These are phyloP conservation scores for Diadumene lineata DNA, from an alignment of 92 coral and sea anemone species.

Conservation along the genomic window DNA sequence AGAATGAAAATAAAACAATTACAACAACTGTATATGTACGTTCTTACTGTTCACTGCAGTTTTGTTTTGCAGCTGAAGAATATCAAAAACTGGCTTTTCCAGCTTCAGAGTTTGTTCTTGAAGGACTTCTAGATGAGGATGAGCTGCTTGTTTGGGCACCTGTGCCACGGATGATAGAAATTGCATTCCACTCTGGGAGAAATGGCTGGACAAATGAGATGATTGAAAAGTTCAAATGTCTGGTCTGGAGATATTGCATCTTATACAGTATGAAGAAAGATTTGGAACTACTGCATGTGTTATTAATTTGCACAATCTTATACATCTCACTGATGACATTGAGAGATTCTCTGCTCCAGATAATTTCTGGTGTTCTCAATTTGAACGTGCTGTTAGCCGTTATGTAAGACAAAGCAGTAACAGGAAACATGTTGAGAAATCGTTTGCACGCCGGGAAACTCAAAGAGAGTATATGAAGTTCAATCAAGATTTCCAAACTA, in stretches of 20 bases:
- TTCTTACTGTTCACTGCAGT: neutral
- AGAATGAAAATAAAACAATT: neutral
- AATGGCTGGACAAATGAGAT: slow-evolving; percentile 56
- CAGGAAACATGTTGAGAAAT: slow-evolving; percentile 47
- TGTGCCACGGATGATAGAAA: slow-evolving; percentile 56
- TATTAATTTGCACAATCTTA: slow-evolving; percentile 50
- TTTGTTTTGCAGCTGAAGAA: slow-evolving; percentile 50
- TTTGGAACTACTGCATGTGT: slow-evolving; percentile 55
- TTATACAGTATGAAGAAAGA: slow-evolving; percentile 43
- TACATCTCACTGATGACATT: slow-evolving; percentile 54
- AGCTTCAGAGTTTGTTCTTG: slow-evolving; percentile 57
- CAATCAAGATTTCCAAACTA: neutral
- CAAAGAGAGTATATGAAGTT: slow-evolving; percentile 51
- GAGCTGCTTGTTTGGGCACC: slow-evolving; percentile 54
- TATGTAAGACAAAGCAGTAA: slow-evolving; percentile 55
- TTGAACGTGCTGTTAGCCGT: slow-evolving; percentile 59
- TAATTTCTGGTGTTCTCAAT: slow-evolving; percentile 60
- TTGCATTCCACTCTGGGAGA: slow-evolving; percentile 45
- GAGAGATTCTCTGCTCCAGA: slow-evolving; percentile 60
- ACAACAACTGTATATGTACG: neutral
- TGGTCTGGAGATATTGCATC: slow-evolving; percentile 54
- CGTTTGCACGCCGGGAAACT: slow-evolving; percentile 54
- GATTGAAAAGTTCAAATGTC: slow-evolving; percentile 45
- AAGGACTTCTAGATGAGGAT: slow-evolving; percentile 27
- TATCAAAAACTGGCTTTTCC: slow-evolving; percentile 60